Base-by-base conservation (phyloP, 2,797 vertebrate species). In the Parauchenoglanis ngamensis region DNA sequence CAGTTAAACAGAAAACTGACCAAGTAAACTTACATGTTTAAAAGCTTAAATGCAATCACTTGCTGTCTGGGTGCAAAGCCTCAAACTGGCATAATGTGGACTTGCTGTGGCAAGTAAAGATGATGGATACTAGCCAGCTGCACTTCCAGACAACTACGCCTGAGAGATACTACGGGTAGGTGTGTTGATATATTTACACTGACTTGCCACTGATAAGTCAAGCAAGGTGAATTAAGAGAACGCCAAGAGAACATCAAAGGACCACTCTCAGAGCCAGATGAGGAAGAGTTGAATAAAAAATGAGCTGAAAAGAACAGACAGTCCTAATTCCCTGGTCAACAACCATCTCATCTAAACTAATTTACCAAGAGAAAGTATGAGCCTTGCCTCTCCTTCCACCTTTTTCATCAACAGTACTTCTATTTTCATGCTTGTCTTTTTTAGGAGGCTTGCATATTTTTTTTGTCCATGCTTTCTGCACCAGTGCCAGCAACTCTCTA, bases 401-500 rank as follows among this genome's bases (percentile, higher is more conserved):
- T 78, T 86, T 76, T 13, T 31, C 46, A 49, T 40, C 56, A 49
- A 23, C 17, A 44, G 17, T 65, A 67, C 17, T 40, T 46, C 83
- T 76, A 28, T 76, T 54, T 73, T 46, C 31, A 17, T 84, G n/a
- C 21, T 17, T 67, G 28, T 68, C n/a, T 31, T 61, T 85, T 85
- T 76, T 21, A 76, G 25, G 1, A 76, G 19, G 28, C n/a, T 21
- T 59, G 68, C 49, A 75, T 68, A 76, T 84, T 44, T 85, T 63
- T 40, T 79, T 25, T 89, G 70, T 63, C 65, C 59, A 81, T 90
- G 90, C 25, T n/a, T 81, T 56, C 91, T 91, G 89, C 92, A 91
- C 88, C 90, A 91, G 88, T 90, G 92, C 93, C 92, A 92, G 91
- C 72, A 90, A 92, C 89, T 88, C 89, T 88, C 86, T 82, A 90